Evolutionary conservation across 2,888 invertebrate species (phyloP), one percentile per base, ranked within the genome.

Genomic region (Idaea biselata): DNA sequence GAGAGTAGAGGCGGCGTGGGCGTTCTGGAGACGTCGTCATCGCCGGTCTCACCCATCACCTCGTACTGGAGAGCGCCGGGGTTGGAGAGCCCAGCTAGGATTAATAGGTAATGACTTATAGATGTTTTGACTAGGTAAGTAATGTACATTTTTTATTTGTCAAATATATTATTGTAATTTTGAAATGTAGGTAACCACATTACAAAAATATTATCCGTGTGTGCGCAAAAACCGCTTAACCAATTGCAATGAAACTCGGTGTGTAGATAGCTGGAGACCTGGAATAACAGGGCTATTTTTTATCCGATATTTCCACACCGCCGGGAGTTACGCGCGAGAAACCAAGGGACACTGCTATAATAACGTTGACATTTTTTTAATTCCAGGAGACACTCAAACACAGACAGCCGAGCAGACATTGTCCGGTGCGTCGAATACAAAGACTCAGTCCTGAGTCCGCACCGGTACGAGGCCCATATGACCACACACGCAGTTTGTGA

Each of bases 1-100:
- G 95, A 95, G 71, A 95, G 94, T 77, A 93, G 95, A 58, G 93
- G 93, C 1, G 93, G 93, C 0, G 92, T 88, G 11, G 84, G 80
- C 18, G 75, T 79, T 17, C 72, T 85, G 63, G 88, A 88, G 61
- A 81, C 80, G 1, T 81, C 83, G 1, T 87, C 87, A 17, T 86
- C 89, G 1, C 88, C 84, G n/a, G 84, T 80, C 57, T 88, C 88
- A 0, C 88, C 89, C 0, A 79, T 81, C 57, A 69, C 86, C 53
- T 83, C 87, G 0, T 91, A 91, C 74, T 92, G 92, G 91, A 80
- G 87, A 16, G 87, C 87, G 16, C 85, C 88, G 0, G 80, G 80
- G 0, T 75, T 87, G 0, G 88, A 86, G 66, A 88, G 84, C 63
- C 87, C 89, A 0, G 77, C 83, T n/a, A 76, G 81, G 44, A 69